Percentiles rank a stretch among this genome's conserved stretches.
Evolutionary conservation across 1,140 invertebrate species (phyloP).

Genomic region (Plutomurus gul): DNA sequence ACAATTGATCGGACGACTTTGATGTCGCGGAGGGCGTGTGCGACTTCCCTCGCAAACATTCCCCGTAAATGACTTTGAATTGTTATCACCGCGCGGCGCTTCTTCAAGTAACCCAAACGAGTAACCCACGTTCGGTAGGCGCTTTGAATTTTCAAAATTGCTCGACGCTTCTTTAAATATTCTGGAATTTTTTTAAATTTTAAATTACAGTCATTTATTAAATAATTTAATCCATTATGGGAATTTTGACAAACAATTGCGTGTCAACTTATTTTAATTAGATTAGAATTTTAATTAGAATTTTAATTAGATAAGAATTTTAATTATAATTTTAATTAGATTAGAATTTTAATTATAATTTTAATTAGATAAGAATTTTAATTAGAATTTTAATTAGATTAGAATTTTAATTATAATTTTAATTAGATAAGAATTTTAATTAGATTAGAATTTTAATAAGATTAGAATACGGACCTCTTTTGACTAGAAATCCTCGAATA

Average conservation of each 20-base stretch:
- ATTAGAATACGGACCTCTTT: conserved; percentile 63
- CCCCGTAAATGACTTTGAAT: conserved; percentile 88
- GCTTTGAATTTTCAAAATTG: conserved; percentile 80
- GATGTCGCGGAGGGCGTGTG: conserved; percentile 83
- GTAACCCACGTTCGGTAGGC: conserved; percentile 85
- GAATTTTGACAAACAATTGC: too few species aligned
- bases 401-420: too few species aligned
- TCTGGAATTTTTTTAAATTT: too few species aligned
- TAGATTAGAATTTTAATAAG: not conserved
- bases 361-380: too few species aligned
- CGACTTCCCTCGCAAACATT: conserved; percentile 85
- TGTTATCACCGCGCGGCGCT: conserved; percentile 81
- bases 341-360: too few species aligned
- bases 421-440: not conserved
- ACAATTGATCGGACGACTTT: not conserved
- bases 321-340: too few species aligned
- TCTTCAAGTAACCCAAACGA: conserved; percentile 78
- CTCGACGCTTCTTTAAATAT: conserved; percentile 54
- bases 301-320: too few species aligned
- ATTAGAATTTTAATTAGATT: too few species aligned
- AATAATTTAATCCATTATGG: too few species aligned
- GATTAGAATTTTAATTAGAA: too few species aligned
- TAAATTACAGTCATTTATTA: too few species aligned
- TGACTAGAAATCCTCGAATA: conserved; percentile 68
- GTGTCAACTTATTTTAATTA: too few species aligned